Base-by-base conservation (phyloP, 2,797 vertebrate species). In the Oreonectes daqikongensis region DNA sequence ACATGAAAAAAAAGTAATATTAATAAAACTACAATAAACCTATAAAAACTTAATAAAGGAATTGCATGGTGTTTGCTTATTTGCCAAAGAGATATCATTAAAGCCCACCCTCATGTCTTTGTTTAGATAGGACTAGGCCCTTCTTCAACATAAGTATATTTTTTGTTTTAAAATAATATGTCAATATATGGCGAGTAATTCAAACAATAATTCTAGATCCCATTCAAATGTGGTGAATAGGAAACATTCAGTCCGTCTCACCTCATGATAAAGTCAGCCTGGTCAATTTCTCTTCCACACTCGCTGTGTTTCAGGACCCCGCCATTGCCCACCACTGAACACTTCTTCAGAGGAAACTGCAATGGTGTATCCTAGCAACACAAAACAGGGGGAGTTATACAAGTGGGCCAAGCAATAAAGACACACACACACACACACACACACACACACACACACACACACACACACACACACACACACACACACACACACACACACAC, bases 291-390 rank as follows among this genome's bases (percentile, higher is more conserved):
- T 65, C 80, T 89, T 70, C 97, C 97, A 18, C 97, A 99, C 87
- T 92, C 86, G 82, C 96, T 99, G 87, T 91, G 91, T 82, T 95
- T 94, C 87, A 99, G 93, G 86, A 99, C 95, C 71, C 97, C 97
- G 20, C 97, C 95, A 3, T 99, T 99, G 72, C 97, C 97, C 84
- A 99, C 97, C 87, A 99, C 96, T 0, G 95, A 94, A 4, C 97
- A 99, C 87, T 91, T 98, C 93, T 96, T 98, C 87, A 99, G 84
- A 15, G 96, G 96, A 77, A 93, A 90, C 87, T 94, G 94, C 88
- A 98, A 93, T 61, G 96, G 97, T 80, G 92, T 95, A 84, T 93
- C 94, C 97, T 99, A 91, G 85, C 84, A 50, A 78, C 40, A 42
- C 46, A 77, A 74, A 72, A 22, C 53, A 78, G 46, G 14, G 55